Evolutionary conservation across 2,888 invertebrate genomes (phyloP).

Genomic region (Microctonus brassicae): DNA sequence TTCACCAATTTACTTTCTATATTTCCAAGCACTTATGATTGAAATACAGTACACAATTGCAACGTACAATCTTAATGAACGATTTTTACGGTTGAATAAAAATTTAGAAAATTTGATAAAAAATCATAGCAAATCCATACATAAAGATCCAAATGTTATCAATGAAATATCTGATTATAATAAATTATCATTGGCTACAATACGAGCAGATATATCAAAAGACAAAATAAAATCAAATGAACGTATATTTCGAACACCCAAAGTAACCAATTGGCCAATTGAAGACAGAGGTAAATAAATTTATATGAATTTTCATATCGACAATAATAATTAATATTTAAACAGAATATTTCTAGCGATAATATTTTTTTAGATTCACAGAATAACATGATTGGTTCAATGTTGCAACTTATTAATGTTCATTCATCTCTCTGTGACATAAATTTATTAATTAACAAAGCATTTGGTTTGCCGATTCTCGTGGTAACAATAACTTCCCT

Average conservation of each 20-base stretch:
- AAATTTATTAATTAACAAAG: conserved; percentile 71
- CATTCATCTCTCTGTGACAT: conserved; percentile 73
- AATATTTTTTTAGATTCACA: conserved; percentile 43
- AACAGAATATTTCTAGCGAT: background rate
- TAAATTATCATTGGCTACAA: conserved; percentile 7
- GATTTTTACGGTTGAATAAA: conserved; percentile 73
- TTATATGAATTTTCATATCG: background rate
- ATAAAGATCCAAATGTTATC: background rate
- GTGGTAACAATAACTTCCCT: conserved; percentile 73
- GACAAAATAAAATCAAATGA: conserved; percentile 36
- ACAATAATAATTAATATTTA: background rate
- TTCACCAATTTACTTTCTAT: conserved; percentile 74
- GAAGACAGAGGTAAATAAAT: conserved; percentile 41
- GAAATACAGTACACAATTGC: conserved; percentile 76
- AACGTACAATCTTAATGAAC: conserved; percentile 73
- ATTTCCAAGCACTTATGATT: conserved; percentile 73
- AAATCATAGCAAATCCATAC: conserved; percentile 30
- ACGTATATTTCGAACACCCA: conserved; percentile 43
- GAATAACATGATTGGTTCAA: conserved; percentile 60
- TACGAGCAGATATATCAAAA: conserved; percentile 20
- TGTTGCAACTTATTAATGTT: conserved; percentile 71
- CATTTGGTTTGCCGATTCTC: conserved; percentile 73
- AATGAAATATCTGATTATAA: conserved; percentile 5
- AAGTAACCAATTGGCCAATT: conserved; percentile 49
- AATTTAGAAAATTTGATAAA: conserved; percentile 69